Evolutionary conservation across 2,888 invertebrate species (phyloP).

Genomic region (Tricholauxania praeusta): DNA sequence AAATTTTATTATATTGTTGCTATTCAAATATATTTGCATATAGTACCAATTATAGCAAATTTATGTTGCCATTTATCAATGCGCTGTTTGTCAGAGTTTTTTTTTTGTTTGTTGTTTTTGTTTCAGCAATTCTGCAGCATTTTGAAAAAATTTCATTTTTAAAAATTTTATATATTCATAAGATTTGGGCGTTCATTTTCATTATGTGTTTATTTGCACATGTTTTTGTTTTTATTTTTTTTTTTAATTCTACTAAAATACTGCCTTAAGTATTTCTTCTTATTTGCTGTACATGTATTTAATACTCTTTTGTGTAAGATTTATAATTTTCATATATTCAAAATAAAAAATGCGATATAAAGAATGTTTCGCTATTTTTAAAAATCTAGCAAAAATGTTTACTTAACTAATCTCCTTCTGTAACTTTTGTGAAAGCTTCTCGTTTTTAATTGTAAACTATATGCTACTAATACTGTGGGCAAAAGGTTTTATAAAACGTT

Average conservation of each 20-base stretch:
- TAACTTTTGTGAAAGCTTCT: constrained; percentile 7
- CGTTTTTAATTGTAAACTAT: not conserved
- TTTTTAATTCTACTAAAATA: not conserved
- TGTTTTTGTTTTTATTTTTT: constrained; percentile 29
- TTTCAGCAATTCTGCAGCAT: constrained; percentile 9
- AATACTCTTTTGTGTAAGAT: not conserved
- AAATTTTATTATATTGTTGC: not conserved
- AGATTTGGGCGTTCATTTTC: constrained; percentile 67
- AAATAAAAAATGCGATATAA: not conserved
- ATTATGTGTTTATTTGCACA: constrained; percentile 45
- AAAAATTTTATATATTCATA: constrained; percentile 57
- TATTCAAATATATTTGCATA: not conserved
- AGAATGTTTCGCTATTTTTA: not conserved
- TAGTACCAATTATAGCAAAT: constrained; percentile 26
- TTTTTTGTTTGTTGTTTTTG: not conserved
- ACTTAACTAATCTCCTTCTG: constrained; percentile 6
- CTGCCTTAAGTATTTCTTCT: not conserved
- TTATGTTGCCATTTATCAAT: not conserved
- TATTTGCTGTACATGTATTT: constrained; percentile 2
- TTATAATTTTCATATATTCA: not conserved
- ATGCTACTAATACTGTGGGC: constrained; percentile 16
- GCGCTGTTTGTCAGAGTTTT: constrained; percentile 4
- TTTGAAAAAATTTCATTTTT: constrained; percentile 11
- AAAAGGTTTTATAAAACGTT: not conserved
- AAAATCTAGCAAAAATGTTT: not conserved